Base-by-base conservation (phyloP, 2,888 invertebrate genomes). In the Tipula confusa region DNA sequence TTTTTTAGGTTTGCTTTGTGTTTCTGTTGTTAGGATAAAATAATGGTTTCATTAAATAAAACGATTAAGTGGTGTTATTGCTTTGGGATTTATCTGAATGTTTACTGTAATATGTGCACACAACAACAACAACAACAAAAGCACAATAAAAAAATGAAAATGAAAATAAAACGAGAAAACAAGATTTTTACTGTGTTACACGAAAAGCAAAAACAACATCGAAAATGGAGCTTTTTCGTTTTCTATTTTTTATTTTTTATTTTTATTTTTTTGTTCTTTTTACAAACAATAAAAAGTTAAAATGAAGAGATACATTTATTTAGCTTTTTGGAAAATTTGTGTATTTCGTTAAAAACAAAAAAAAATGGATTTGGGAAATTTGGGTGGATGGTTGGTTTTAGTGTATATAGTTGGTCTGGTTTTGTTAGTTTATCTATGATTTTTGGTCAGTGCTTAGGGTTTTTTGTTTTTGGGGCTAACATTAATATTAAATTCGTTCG, bases 1-100 rank as follows among this genome's bases (percentile, higher is more conserved):
- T 64, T 24, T 64, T 24, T 64, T 33, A 33, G 33, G 6, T 43
- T 18, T 64, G 7, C 24, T 64, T 64, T 64, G 64, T 64, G 64
- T 64, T n/a, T 43, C 64, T 64, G 64, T 64, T 64, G 64, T 64
- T 64, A 64, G 24, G 64, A 64, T 64, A 64, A 64, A 64, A 64
- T 64, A 64, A 64, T 64, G 64, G 64, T 64, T 64, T 64, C 64
- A 64, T 64, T 64, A 64, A 64, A 64, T 64, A 64, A 64, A 64
- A 64, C 64, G 64, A 64, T 64, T 64, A 64, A 64, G 64, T 64
- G 64, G 64, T 64, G 64, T 64, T 64, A 64, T 64, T 64, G 64
- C 64, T 64, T 64, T 64, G 64, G 64, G 64, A 64, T 64, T 64
- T 64, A 64, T 64, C 18, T 64, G 64, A 64, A 64, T 64, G 64